These are phyloP conservation scores for Brachionus asplanchnoidis DNA, from an alignment of 1,140 invertebrate species.

Conservation along the genomic window DNA sequence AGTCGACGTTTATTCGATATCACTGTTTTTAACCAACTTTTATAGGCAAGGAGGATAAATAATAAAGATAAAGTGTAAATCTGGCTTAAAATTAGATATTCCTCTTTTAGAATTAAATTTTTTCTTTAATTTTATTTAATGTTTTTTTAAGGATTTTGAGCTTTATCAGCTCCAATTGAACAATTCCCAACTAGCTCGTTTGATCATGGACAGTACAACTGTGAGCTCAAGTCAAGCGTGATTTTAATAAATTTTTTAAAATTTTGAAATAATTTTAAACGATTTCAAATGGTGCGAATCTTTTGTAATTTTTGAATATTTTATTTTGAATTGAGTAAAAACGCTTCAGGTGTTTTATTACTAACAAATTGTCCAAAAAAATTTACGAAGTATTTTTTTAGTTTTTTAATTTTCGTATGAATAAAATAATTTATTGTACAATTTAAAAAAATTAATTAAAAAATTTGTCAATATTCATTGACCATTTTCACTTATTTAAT, in stretches of 20 bases:
- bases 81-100: background rate
- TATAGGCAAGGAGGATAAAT: background rate
- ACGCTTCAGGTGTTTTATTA: background rate
- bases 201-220: background rate
- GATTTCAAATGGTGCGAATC: background rate
- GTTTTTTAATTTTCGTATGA: background rate
- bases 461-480: background rate
- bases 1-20: slow-evolving; percentile 1
- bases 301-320: background rate
- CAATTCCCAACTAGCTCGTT: background rate
- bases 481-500: too few species aligned
- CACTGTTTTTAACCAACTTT: background rate
- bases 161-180: slow-evolving; percentile 15
- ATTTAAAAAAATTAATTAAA: background rate
- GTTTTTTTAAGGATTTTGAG: slow-evolving; percentile 26
- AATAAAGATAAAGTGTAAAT: background rate
- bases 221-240: slow-evolving; percentile 15
- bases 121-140: background rate
- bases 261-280: background rate
- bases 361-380: background rate
- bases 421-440: background rate
- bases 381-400: background rate
- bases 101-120: background rate
- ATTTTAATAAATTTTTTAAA: background rate
- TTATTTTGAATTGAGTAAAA: background rate